A percentile compares a stretch with the other conserved stretches of the same genome.
These are phyloP conservation scores for Ichneumon xanthorius DNA, from an alignment of 2,888 invertebrate species.

Conservation along the genomic window DNA sequence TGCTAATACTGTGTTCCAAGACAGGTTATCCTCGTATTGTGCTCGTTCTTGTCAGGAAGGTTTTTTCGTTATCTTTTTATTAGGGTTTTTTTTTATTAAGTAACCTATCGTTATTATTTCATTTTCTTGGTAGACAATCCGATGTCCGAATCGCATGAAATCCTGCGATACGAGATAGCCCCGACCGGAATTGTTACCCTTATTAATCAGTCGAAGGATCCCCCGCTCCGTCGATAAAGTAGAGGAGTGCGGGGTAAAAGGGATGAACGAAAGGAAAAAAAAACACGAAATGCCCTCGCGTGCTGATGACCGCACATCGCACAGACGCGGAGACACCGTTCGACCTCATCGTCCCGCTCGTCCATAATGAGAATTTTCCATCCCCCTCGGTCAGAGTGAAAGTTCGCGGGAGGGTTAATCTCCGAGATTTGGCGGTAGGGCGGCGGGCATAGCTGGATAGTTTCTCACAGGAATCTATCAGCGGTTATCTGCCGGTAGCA, in stretches of 20 bases:
- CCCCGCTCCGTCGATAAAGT: background rate
- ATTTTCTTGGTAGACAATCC: background rate
- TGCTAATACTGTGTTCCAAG: too few relatives aligned
- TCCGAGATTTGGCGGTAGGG: slow-evolving; percentile 22
- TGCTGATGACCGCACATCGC: slow-evolving; percentile 5
- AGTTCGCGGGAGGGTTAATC: slow-evolving; percentile 47
- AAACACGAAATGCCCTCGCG: slow-evolving; percentile 15
- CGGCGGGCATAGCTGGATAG: slow-evolving; percentile 37
- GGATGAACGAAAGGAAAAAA: background rate
- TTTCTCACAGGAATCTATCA: slow-evolving; percentile 62
- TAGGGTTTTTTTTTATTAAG: background rate
- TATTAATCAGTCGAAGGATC: slow-evolving; percentile 39
- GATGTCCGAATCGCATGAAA: background rate
- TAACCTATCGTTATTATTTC: background rate
- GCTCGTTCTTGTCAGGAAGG: too few relatives aligned
- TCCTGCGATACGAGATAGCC: background rate
- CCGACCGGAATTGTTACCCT: background rate
- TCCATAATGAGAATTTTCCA: slow-evolving; percentile 15
- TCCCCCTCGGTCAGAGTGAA: background rate
- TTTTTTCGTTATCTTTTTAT: too few relatives aligned
- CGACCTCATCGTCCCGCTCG: slow-evolving; percentile 34
- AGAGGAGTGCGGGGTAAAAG: slow-evolving; percentile 5
- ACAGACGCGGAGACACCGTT: background rate
- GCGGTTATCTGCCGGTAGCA: slow-evolving; percentile 59
- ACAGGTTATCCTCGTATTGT: too few relatives aligned